These are phyloP conservation scores for Penaeus japonicus DNA, from an alignment of 1,140 invertebrate species.

Conservation along the genomic window DNA sequence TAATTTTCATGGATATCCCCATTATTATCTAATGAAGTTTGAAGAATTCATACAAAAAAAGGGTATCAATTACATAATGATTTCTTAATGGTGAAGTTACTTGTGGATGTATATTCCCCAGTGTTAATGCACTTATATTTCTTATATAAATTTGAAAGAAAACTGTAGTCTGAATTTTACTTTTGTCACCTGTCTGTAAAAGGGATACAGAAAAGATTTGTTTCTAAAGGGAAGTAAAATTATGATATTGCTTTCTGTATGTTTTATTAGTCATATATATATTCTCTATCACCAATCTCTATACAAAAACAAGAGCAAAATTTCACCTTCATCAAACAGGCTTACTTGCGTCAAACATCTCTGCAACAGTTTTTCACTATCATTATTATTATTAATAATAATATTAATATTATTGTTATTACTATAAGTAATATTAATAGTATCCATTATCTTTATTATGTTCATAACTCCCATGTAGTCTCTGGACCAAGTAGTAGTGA, in stretches of 20 bases:
- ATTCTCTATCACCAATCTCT: no score
- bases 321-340: not conserved
- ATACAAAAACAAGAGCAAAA: not conserved
- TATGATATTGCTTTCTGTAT: no score
- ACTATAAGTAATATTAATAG: not conserved
- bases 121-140: no score
- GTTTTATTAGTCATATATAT: no score
- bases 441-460: not conserved
- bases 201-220: no score
- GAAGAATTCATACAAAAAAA: not conserved
- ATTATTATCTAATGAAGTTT: no score
- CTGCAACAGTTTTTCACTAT: not conserved
- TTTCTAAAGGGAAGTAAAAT: no score
- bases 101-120: no score
- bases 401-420: not conserved
- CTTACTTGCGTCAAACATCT: not conserved
- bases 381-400: not conserved
- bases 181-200: no score
- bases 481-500: not conserved
- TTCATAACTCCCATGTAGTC: not conserved
- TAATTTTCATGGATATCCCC: no score
- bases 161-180: no score
- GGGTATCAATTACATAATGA: not conserved
- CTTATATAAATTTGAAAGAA: no score
- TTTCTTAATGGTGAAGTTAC: not conserved